Conservation (phyloP, 2,113 vertebrate species). For the Panthera tigris region DNA sequence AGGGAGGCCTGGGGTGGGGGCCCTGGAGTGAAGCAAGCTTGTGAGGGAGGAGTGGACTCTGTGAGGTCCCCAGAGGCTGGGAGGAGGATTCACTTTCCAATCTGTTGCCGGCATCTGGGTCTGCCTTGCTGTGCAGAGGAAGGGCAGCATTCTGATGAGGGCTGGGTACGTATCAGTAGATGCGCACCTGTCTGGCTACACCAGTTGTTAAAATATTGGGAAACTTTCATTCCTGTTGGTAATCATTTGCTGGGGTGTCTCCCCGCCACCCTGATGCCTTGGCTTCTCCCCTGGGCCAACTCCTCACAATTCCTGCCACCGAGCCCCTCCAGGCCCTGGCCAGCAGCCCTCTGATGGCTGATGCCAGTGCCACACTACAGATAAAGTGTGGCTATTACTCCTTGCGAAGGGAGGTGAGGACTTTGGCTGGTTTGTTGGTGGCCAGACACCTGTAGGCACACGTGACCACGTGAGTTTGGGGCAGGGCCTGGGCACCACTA, state of each 20-base stretch:
- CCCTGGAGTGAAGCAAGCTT: not conserved
- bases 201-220: not conserved
- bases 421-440: not conserved
- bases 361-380: not conserved
- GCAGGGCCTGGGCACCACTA: not conserved
- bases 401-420: not conserved
- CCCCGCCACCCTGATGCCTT: not conserved
- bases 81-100: not conserved
- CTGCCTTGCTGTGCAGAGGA: not conserved
- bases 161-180: not conserved
- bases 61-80: not conserved
- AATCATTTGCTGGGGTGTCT: not conserved
- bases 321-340: not conserved
- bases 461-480: too few relatives aligned
- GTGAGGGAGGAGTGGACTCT: not conserved
- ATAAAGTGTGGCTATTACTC: not conserved
- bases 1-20: conserved; percentile 25
- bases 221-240: not conserved
- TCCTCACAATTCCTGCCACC: not conserved
- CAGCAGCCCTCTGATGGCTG: not conserved
- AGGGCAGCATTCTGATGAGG: not conserved
- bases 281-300: not conserved
- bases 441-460: not conserved
- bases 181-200: not conserved
- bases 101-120: not conserved